A percentile compares a stretch with the other conserved stretches of the same genome.
Evolutionary conservation across 2,888 invertebrate genomes (phyloP).

Genomic region (Eumerus sabulonum): DNA sequence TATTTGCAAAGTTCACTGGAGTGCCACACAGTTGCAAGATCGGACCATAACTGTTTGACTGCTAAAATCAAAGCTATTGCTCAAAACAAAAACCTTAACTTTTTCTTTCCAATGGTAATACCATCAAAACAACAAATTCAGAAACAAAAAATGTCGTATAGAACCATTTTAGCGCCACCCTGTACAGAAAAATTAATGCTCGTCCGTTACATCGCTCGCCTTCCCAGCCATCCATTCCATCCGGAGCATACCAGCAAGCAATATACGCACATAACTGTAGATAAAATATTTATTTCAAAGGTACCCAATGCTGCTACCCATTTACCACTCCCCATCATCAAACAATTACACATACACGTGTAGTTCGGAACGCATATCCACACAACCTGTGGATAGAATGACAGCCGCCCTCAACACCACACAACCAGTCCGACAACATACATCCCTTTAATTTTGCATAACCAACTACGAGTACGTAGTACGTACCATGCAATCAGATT

Average conservation of each 20-base stretch:
- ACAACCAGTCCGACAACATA: conserved; percentile 19
- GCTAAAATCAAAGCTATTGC: too few species aligned
- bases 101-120: too few species aligned
- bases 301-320: neutral
- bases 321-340: conserved; percentile 1
- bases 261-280: conserved; percentile 49
- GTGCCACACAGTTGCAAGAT: too few species aligned
- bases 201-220: conserved; percentile 21
- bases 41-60: too few species aligned
- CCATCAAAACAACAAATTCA: neutral
- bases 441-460: conserved; percentile 60
- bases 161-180: conserved; percentile 29
- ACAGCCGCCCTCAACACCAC: conserved; percentile 31
- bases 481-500: conserved; percentile 44
- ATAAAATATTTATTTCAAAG: conserved; percentile 68
- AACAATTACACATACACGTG: conserved; percentile 11
- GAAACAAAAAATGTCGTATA: neutral
- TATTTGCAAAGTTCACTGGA: too few species aligned
- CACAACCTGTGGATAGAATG: conserved; percentile 59
- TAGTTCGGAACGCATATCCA: conserved; percentile 22
- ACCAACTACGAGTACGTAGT: conserved; percentile 37
- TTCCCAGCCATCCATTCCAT: conserved; percentile 9
- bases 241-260: conserved; percentile 17
- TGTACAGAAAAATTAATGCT: conserved; percentile 30
- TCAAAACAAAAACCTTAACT: too few species aligned